Evolutionary conservation across 2,797 vertebrate genomes (phyloP).

Genomic region (Mormyrops attenuatus): DNA sequence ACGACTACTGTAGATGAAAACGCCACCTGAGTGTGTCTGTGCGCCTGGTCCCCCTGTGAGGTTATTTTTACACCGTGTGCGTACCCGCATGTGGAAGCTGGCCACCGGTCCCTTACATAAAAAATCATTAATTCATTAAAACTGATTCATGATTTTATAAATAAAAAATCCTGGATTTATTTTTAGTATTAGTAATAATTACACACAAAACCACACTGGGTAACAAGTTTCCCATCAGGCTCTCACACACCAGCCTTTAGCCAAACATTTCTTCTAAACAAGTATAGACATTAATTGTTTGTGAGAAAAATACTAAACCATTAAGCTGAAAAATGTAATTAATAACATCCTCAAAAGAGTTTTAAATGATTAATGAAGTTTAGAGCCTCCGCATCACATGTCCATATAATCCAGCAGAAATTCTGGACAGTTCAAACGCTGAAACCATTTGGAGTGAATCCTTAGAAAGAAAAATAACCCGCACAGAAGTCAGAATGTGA

Average conservation of each 20-base stretch:
- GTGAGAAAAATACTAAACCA: not conserved
- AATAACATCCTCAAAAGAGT: not conserved
- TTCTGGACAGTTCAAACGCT: not conserved
- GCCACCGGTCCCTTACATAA: not conserved
- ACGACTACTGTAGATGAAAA: not conserved
- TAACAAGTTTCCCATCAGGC: not conserved
- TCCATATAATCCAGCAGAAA: not conserved
- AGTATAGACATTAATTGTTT: not conserved
- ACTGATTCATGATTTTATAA: conserved; percentile 9
- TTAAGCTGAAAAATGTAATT: not conserved
- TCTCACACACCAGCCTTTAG: not conserved
- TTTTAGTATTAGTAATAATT: conserved; percentile 1
- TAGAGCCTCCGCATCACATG: not conserved
- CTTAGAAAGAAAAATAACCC: not conserved
- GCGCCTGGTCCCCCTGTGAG: not conserved
- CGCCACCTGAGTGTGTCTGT: not conserved
- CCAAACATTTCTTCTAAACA: not conserved
- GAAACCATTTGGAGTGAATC: not conserved
- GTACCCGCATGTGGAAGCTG: not conserved
- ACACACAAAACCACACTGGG: not conserved
- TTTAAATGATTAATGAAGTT: not conserved
- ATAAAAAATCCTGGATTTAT: not conserved
- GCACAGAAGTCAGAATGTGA: not conserved
- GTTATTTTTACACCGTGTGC: not conserved
- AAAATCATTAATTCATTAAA: not conserved